Base-by-base conservation (phyloP, 2,797 vertebrate species). In the Catamblyrhynchus diadema region DNA sequence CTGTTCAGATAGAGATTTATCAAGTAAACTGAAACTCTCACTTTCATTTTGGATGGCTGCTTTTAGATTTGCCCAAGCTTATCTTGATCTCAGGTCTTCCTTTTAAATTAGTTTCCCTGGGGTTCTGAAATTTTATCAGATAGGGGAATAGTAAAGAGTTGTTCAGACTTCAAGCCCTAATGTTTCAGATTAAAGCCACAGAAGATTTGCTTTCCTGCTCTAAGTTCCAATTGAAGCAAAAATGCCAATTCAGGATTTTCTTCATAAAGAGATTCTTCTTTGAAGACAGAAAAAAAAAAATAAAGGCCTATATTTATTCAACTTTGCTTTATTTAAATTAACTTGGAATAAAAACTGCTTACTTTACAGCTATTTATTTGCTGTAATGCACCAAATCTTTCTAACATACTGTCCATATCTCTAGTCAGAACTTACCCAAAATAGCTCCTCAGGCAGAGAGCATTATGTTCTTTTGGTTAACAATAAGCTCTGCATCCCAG, bases 61-160 rank as follows among this genome's bases (percentile, higher is more conserved):
- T 56, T 95, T 94, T 64, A 79, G 72, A 69, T 82, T 94, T 87
- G 72, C 84, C 23, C 3, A 69, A 80, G 37, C 51, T 94, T 92
- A 75, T 90, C 81, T 85, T 41, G n/a, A 86, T 85, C 91, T 64
- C 32, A 42, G n/a, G 47, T 80, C 66, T 86, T 41, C 74, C 70
- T 93, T 91, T 95, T 93, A 93, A 95, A 94, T 93, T 89, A 75
- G 56, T 53, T 95, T 94, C 85, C 45, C 70, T 54, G 20, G 44
- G 65, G 54, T 51, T 75, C 56, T 86, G 79, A 87, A 80, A 53
- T 86, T 90, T 90, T 75, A 92, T 92, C 75, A 91, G 90, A 86
- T 93, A 92, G 42, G 71, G 66, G 59, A 92, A 93, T 88, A 93
- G 81, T 93, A 93, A 86, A 92, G 80, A 94, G 74, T 71, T 87